Evolutionary conservation across 2,797 vertebrate species (phyloP).

Genomic region (Pangasius djambal): DNA sequence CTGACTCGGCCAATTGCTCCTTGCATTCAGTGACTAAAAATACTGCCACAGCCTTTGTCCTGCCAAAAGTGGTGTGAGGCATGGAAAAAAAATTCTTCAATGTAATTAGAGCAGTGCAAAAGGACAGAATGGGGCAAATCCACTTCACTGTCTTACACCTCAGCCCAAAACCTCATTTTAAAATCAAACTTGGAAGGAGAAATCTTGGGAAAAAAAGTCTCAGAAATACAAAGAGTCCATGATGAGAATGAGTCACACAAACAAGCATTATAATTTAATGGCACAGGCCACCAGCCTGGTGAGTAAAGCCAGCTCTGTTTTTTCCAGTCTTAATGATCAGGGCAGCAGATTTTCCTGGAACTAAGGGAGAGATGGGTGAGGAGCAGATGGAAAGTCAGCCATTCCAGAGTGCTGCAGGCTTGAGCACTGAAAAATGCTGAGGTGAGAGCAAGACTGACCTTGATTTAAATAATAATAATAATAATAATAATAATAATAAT

Average conservation of each 20-base stretch:
- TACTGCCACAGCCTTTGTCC: slow-evolving; percentile 45
- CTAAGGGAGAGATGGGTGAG: slow-evolving; percentile 32
- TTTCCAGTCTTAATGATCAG: slow-evolving; percentile 48
- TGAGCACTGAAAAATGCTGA: slow-evolving; percentile 2
- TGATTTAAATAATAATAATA: slow-evolving; percentile 7
- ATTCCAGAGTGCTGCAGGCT: slow-evolving; percentile 29
- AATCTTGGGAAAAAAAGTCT: neutral
- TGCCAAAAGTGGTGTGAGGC: slow-evolving; percentile 14
- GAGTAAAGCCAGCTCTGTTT: slow-evolving; percentile 43
- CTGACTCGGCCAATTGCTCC: slow-evolving; percentile 44
- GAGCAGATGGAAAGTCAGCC: slow-evolving; percentile 25
- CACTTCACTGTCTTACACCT: neutral
- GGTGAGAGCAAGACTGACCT: slow-evolving; percentile 28
- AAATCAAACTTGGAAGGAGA: neutral
- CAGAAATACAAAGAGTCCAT: slow-evolving; percentile 22
- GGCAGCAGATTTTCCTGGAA: slow-evolving; percentile 47
- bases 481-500: too few relatives aligned
- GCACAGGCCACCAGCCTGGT: slow-evolving; percentile 43
- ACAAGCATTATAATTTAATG: slow-evolving; percentile 36
- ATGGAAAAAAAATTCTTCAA: neutral
- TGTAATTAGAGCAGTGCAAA: slow-evolving; percentile 12
- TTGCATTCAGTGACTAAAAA: slow-evolving; percentile 52
- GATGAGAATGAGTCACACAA: slow-evolving; percentile 32
- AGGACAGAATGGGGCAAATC: neutral
- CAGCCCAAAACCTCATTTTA: neutral